phyloP scores from a whole-genome alignment of 2,888 invertebrate species.

The Tipula confusa region DNA sequence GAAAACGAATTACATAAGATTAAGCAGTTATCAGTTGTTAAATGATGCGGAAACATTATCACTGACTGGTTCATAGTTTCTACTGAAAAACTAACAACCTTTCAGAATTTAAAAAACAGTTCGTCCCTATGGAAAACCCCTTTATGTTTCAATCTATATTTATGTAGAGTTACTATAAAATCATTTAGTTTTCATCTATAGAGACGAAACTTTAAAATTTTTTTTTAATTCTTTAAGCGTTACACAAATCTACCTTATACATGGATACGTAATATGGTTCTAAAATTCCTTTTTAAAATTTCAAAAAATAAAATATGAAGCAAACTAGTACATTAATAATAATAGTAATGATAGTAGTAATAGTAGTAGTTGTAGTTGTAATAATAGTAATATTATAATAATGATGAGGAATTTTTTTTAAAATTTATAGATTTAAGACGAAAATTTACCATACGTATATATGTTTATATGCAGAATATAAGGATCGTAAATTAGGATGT shows the following conservation, averaged over 20 bases:
- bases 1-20: no score
- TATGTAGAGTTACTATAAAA: no score
- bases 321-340: not conserved
- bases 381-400: not conserved
- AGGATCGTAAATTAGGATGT: conserved; percentile 28
- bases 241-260: not conserved
- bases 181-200: not conserved
- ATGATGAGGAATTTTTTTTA: not conserved
- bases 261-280: no score
- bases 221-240: not conserved
- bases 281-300: not conserved
- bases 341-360: not conserved
- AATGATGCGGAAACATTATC: no score
- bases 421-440: not conserved
- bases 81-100: no score
- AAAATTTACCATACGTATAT: not conserved
- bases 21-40: no score
- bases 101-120: no score
- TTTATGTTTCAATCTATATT: no score
- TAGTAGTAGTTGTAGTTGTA: not conserved
- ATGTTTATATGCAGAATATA: not conserved
- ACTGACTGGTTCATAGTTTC: no score
- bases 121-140: no score
- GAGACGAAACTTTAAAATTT: not conserved
- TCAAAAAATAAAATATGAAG: not conserved